Base-by-base conservation (phyloP, 2,113 vertebrate genomes). In the Tonatia bakeri region DNA sequence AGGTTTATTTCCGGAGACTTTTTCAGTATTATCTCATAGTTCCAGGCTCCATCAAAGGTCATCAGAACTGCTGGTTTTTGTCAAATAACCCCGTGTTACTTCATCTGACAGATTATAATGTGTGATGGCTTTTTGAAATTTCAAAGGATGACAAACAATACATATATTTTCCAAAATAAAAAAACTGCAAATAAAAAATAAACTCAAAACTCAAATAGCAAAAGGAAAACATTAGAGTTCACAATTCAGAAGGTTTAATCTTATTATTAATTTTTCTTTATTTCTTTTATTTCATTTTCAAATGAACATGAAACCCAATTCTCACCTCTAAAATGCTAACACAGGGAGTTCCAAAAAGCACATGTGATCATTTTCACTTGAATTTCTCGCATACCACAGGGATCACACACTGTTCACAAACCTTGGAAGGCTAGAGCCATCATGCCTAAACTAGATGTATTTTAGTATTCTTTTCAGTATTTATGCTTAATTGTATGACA, bases 1-100 rank as follows among this genome's bases (percentile, higher is more conserved):
- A 91, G 97, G 94, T 98, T 96, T 69, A 84, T 95, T 97, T 95
- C 97, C 96, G 96, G 94, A 96, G 87, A 92, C 76, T 85, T 93
- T 97, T 94, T 95, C 95, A 96, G 69, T 83, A 97, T 97, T 98
- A 97, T 97, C 72, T 7, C 94, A 87, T 85, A 97, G 95, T 95
- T 97, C 96, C 97, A 98, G 97, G 82, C 96, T 98, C 98, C 97
- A 95, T 97, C 97, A 97, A 97, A 98, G 97, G 98, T 98, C 96
- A 96, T 93, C 82, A 79, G 67, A 97, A 97, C 72, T 67, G 95
- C 65, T 31, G 94, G 93, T 96, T 98, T 97, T 95, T 97, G 95
- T 98, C 91, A 98, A 97, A 94, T 70, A 94, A 94, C 61, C 24
- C 89, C 89, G 96, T 69, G 83, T 76, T 96, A 93, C 75, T 97